phyloP scores from a whole-genome alignment of 2,888 invertebrate genomes.

The Pelosia muscerda region DNA sequence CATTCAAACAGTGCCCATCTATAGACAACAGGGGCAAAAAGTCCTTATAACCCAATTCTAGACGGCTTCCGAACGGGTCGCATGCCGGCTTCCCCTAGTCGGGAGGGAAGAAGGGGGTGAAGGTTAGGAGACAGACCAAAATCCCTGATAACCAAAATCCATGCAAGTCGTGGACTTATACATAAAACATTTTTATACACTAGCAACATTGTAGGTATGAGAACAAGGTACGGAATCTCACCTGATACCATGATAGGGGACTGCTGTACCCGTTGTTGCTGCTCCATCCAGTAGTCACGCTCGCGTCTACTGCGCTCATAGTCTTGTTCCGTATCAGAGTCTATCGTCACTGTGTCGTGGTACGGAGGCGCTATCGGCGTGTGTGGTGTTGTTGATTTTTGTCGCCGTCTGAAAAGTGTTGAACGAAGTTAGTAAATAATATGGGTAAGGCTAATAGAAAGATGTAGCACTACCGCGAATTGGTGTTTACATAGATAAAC shows the following conservation, averaged over 20 bases:
- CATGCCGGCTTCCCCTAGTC: no score
- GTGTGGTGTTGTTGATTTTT: constrained; percentile 88
- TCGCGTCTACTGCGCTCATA: constrained; percentile 74
- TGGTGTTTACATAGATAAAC: no score
- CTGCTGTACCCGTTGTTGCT: constrained; percentile 64
- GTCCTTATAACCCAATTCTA: no score
- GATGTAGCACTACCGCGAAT: no score
- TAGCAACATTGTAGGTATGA: neutral
- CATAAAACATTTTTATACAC: no score
- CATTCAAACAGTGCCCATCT: no score
- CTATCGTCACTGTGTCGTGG: constrained; percentile 83
- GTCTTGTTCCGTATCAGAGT: constrained; percentile 78
- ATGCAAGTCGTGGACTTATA: no score
- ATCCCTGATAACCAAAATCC: no score
- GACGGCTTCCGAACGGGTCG: no score
- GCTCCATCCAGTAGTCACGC: constrained; percentile 78
- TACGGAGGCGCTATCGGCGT: constrained; percentile 89
- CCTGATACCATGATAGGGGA: constrained; percentile 82
- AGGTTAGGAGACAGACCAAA: no score
- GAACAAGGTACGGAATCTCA: constrained; percentile 38
- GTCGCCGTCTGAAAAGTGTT: constrained; percentile 64
- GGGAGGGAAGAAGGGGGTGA: no score
- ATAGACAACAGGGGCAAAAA: no score
- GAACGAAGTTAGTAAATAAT: neutral
- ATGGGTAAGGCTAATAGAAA: neutral